Conservation (phyloP, 2,888 invertebrate genomes). For the Chymomyza caudatula region DNA sequence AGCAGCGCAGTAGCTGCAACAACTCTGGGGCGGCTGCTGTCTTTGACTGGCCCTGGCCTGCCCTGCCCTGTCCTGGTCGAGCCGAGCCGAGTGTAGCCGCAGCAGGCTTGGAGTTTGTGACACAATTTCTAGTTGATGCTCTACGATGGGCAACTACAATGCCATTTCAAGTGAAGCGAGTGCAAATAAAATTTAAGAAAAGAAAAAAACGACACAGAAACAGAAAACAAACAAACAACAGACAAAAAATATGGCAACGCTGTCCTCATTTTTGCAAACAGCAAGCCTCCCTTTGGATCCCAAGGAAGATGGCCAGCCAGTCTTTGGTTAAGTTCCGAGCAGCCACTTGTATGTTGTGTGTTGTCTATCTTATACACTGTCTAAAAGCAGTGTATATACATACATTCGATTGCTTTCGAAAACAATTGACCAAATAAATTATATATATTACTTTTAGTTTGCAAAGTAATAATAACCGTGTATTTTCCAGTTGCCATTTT, state of each 20-base stretch:
- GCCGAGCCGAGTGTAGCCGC: constrained; percentile 12
- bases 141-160: background rate
- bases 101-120: constrained; percentile 10
- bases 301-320: background rate
- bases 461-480: too few relatives aligned
- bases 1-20: background rate
- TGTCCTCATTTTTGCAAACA: constrained; percentile 22
- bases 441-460: too few relatives aligned
- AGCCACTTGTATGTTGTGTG: background rate
- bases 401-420: too few relatives aligned
- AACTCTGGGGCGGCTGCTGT: constrained; percentile 29
- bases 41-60: constrained; percentile 60
- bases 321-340: background rate
- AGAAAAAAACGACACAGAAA: constrained; percentile 10
- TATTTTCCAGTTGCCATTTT: too few relatives aligned
- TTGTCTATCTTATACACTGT: background rate
- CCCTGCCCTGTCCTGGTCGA: constrained; percentile 11
- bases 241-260: constrained; percentile 63
- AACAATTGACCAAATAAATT: too few relatives aligned
- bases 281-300: too few relatives aligned
- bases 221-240: background rate
- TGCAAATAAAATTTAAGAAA: constrained; percentile 62
- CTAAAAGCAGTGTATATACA: background rate
- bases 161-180: constrained; percentile 62
- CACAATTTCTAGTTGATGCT: background rate